Conservation (phyloP, 2,797 vertebrate genomes). For the Scleropages formosus region DNA sequence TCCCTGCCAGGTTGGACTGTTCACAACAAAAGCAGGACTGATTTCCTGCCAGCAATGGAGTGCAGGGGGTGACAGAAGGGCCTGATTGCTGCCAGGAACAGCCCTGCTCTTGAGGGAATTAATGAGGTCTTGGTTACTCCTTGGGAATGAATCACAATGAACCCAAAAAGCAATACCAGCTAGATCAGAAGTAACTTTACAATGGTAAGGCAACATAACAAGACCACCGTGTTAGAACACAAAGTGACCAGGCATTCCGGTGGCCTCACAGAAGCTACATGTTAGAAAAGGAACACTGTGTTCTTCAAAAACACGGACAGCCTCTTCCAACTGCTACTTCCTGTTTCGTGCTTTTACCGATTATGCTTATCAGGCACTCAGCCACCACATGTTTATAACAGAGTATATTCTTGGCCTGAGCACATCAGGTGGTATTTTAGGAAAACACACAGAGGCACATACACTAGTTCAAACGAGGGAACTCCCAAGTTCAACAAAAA, state of each 20-base stretch:
- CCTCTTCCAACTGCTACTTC: not conserved
- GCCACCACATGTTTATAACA: not conserved
- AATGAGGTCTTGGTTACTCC: not conserved
- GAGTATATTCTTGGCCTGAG: not conserved
- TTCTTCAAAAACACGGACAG: too few relatives aligned
- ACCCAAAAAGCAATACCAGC: not conserved
- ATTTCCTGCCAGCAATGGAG: conserved; percentile 42
- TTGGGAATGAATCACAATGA: not conserved
- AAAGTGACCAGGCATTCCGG: too few relatives aligned
- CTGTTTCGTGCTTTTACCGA: not conserved
- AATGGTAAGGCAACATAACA: not conserved
- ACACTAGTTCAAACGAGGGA: not conserved
- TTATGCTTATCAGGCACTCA: not conserved
- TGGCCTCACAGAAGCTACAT: too few relatives aligned
- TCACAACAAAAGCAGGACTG: conserved; percentile 47
- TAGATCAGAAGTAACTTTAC: not conserved
- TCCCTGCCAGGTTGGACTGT: conserved; percentile 37
- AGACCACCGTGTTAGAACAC: not conserved
- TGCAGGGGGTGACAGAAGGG: conserved; percentile 37
- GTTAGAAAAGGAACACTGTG: too few relatives aligned
- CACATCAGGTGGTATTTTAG: not conserved
- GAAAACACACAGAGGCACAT: not conserved
- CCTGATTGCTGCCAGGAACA: conserved; percentile 19
- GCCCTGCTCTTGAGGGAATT: not conserved
- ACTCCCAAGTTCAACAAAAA: not conserved